phyloP scores from a whole-genome alignment of 2,797 vertebrate species.

The Xenentodon cancila region DNA sequence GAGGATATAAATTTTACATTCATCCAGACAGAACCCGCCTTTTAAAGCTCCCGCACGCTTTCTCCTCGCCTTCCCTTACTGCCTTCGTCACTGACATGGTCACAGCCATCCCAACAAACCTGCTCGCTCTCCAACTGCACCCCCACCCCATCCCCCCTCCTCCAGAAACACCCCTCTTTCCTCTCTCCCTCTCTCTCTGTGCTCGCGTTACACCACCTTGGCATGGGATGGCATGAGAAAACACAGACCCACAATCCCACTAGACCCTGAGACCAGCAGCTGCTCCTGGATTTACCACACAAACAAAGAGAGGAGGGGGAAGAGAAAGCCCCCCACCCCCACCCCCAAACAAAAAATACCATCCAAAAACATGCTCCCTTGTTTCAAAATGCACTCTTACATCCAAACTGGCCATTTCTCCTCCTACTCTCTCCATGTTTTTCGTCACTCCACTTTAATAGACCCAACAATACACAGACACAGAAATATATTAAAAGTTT shows the following conservation, averaged over 20 bases:
- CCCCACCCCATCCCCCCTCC: not conserved
- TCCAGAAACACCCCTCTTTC: constrained; percentile 42
- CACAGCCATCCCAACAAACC: constrained; percentile 68
- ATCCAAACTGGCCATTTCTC: constrained; percentile 69
- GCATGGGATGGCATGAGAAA: constrained; percentile 83
- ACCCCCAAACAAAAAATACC: constrained; percentile 64
- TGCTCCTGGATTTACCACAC: constrained; percentile 87
- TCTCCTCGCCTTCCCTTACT: not conserved
- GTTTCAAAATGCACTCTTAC: constrained; percentile 76
- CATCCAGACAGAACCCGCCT: constrained; percentile 67
- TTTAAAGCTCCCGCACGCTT: constrained; percentile 27
- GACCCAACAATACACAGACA: constrained; percentile 43
- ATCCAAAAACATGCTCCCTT: constrained; percentile 79
- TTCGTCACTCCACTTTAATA: constrained; percentile 57
- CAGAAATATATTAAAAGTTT: constrained; percentile 75
- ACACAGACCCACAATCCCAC: constrained; percentile 87
- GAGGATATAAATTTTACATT: constrained; percentile 89
- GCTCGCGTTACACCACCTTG: constrained; percentile 84
- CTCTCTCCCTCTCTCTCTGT: constrained; percentile 52
- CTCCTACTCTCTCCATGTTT: constrained; percentile 20
- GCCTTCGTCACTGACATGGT: constrained; percentile 68
- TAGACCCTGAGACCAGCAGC: constrained; percentile 92
- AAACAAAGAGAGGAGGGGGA: constrained; percentile 82
- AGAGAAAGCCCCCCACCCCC: constrained; percentile 46
- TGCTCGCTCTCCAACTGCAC: constrained; percentile 55